phyloP scores from a whole-genome alignment of 1,140 invertebrate genomes.

The Drosophila punjabiensis region DNA sequence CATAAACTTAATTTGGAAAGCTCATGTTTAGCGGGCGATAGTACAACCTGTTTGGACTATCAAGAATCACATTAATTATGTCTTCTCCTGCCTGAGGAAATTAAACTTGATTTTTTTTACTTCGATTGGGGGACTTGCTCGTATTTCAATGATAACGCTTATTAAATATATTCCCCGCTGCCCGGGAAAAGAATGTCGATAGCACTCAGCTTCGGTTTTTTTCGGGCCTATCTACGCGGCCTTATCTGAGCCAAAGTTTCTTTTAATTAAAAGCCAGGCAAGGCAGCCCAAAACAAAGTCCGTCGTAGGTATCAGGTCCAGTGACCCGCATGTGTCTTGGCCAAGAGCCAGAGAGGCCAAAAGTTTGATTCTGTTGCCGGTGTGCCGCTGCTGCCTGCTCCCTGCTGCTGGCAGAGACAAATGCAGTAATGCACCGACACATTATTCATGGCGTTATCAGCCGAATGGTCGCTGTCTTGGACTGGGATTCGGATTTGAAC shows the following conservation, averaged over 20 bases:
- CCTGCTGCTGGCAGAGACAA: conserved; percentile 62
- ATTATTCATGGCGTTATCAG: conserved; percentile 83
- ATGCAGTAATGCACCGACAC: conserved; percentile 82
- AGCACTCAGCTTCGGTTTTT: conserved; percentile 43
- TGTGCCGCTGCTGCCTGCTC: neutral
- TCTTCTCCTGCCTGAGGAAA: conserved; percentile 50
- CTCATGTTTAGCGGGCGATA: conserved; percentile 60
- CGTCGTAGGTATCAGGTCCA: conserved; percentile 51
- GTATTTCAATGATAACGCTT: conserved; percentile 77
- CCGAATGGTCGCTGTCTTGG: conserved; percentile 55
- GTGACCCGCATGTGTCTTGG: conserved; percentile 76
- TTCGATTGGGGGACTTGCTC: conserved; percentile 41
- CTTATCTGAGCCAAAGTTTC: conserved; percentile 81
- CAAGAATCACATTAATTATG: conserved; percentile 79
- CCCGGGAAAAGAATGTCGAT: conserved; percentile 57
- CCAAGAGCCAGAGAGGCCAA: conserved; percentile 34
- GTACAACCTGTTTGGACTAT: conserved; percentile 73
- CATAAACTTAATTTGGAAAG: conserved; percentile 69
- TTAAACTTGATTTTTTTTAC: conserved; percentile 39
- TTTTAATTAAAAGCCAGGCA: conserved; percentile 83
- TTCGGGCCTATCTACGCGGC: conserved; percentile 58
- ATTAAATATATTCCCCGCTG: conserved; percentile 62
- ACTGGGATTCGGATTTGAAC: conserved; percentile 28
- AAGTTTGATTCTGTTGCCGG: conserved; percentile 16
- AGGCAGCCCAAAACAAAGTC: conserved; percentile 49